Evolutionary conservation across 2,797 vertebrate genomes (phyloP).

Genomic region (Scyliorhinus canicula): DNA sequence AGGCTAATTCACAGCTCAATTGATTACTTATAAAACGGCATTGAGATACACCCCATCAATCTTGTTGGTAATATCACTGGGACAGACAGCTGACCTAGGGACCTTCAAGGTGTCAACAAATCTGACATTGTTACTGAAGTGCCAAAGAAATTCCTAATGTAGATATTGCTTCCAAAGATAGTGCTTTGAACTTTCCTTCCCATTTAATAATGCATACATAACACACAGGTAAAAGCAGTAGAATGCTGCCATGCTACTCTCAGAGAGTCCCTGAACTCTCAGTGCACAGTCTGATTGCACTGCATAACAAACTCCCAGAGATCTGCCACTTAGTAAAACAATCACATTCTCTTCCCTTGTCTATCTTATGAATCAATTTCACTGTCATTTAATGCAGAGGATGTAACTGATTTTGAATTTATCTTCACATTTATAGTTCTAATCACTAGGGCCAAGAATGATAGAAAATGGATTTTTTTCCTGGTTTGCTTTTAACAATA

Average conservation of each 20-base stretch:
- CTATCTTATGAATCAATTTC: background rate
- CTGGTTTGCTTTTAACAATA: background rate
- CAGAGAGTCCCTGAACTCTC: background rate
- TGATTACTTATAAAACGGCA: background rate
- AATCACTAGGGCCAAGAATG: background rate
- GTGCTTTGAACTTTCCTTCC: background rate
- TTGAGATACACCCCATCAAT: background rate
- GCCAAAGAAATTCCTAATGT: background rate
- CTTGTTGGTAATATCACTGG: background rate
- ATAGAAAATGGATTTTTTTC: background rate
- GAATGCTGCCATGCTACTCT: background rate
- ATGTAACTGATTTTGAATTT: constrained; percentile 3
- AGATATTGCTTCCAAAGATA: background rate
- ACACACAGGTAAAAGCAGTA: background rate
- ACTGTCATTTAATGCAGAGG: background rate
- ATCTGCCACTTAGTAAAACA: background rate
- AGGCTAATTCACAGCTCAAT: background rate
- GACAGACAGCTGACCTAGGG: background rate
- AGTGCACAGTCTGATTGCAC: background rate
- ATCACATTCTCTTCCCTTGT: background rate
- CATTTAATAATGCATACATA: background rate
- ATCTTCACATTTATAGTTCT: background rate
- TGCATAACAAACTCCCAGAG: background rate
- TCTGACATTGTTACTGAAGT: background rate
- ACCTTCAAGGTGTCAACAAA: background rate